phyloP scores from a whole-genome alignment of 1,140 invertebrate genomes.

The Nixonia krombeini region DNA sequence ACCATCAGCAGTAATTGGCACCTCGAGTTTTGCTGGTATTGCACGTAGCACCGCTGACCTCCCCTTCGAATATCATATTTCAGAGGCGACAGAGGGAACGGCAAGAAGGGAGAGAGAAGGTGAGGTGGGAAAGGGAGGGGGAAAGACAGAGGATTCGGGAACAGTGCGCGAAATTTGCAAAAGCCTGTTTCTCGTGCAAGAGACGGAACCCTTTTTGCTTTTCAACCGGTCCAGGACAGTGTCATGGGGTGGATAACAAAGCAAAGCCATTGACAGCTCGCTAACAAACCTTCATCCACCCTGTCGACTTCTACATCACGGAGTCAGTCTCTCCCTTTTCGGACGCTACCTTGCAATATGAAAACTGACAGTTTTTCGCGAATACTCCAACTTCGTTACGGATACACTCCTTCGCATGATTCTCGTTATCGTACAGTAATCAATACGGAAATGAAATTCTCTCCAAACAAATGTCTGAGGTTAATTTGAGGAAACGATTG shows the following conservation, averaged over 20 bases:
- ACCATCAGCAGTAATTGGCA: slow-evolving; percentile 72
- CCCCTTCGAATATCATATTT: slow-evolving; percentile 67
- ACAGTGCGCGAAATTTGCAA: slow-evolving; percentile 56
- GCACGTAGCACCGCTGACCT: slow-evolving; percentile 35
- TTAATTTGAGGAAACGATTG: no score
- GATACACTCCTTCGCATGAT: no score
- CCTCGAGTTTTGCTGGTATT: slow-evolving; percentile 55
- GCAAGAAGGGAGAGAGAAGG: slow-evolving; percentile 34
- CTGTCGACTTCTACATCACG: slow-evolving; percentile 27
- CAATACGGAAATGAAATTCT: no score
- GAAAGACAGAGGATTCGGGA: slow-evolving; percentile 50
- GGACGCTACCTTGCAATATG: slow-evolving; percentile 20
- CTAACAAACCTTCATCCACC: slow-evolving; percentile 57
- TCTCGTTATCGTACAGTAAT: no score
- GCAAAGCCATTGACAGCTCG: slow-evolving; percentile 61
- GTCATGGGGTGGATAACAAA: slow-evolving; percentile 61
- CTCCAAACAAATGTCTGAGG: no score
- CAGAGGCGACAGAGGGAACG: slow-evolving; percentile 54
- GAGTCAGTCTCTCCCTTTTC: slow-evolving; percentile 24
- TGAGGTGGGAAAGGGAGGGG: slow-evolving; percentile 43
- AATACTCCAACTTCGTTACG: neutral
- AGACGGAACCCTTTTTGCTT: slow-evolving; percentile 61
- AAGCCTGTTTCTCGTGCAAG: slow-evolving; percentile 61
- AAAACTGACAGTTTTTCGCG: slow-evolving; percentile 2
- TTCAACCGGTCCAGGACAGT: slow-evolving; percentile 39